Evolutionary conservation across 1,140 invertebrate genomes (phyloP).

Genomic region (Bombyx mandarina): DNA sequence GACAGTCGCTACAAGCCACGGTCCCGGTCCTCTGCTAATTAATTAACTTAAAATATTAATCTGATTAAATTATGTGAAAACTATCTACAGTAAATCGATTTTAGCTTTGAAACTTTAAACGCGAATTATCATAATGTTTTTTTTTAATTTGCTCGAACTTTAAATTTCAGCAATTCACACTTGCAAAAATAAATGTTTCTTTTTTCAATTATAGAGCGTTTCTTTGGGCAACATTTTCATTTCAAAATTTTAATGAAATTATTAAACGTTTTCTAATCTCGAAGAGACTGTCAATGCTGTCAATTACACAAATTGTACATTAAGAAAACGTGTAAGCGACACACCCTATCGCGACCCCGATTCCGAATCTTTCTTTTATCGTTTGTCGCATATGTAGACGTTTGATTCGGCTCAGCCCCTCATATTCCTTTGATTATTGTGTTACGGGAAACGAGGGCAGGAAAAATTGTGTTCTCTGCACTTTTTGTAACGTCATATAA

Average conservation of each 20-base stretch:
- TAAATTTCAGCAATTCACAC: too few species aligned
- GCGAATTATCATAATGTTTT: too few species aligned
- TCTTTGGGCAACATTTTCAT: too few species aligned
- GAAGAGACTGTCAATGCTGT: too few species aligned
- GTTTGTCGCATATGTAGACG: constrained; percentile 5
- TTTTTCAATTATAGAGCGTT: too few species aligned
- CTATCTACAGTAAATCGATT: too few species aligned
- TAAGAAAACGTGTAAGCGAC: not conserved
- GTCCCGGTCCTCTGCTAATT: constrained; percentile 14
- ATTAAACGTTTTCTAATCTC: not conserved
- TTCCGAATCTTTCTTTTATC: constrained; percentile 7
- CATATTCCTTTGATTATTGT: constrained; percentile 68
- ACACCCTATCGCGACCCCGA: constrained; percentile 7
- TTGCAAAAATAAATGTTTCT: too few species aligned
- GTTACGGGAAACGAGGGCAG: constrained; percentile 51
- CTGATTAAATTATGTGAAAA: too few species aligned
- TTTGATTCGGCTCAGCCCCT: constrained; percentile 26
- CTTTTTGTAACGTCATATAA: constrained; percentile 57
- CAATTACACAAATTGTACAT: too few species aligned
- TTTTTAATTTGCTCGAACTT: too few species aligned
- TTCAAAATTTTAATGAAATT: constrained; percentile 12
- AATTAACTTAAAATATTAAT: too few species aligned
- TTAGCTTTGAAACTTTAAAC: too few species aligned
- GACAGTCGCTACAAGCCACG: constrained; percentile 38
- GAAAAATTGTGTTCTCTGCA: constrained; percentile 48